Evolutionary conservation across 2,888 invertebrate genomes (phyloP), one percentile per base, ranked within the genome.

Genomic region (Tortricodes alternella): DNA sequence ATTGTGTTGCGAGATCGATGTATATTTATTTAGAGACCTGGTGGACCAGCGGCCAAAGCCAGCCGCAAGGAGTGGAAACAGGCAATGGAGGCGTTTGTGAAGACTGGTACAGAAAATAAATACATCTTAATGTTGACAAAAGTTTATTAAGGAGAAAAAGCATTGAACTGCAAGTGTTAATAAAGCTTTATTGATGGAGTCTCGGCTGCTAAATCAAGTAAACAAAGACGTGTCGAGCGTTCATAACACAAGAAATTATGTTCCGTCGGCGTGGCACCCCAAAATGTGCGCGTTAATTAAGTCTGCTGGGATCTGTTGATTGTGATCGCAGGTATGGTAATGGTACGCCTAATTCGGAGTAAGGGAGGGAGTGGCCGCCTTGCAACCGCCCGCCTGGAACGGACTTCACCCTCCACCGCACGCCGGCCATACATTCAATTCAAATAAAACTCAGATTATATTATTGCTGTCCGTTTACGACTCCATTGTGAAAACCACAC

Each of bases 281-380:
- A 81, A 80, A 72, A 66, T 76, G 71, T 76, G 77, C 68, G 71
- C 78, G 74, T 80, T 83, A 83, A 85, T 85, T 84, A 83, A 82
- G 73, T 46, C 50, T 37, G 34, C 71, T 64, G 71, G 76, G 73
- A 76, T 76, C 69, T 71, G 79, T 74, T 74, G 83, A 80, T 83
- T 71, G 74, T 74, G 78, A 85, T 83, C 82, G 70, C 67, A 63
- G 71, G 69, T 73, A 74, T 77, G 79, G 73, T 80, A 79, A 75
- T 78, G 75, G 78, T 67, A 69, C 71, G 71, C 76, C 79, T 76
- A 80, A 78, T 77, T 76, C 76, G 77, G 80, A 80, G 77, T 83
- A 83, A 83, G 74, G 79, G 72, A 64, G 67, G 67, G 64, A 61
- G 67, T 69, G 78, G 72, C 77, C 76, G 74, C 78, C 18, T 52